Conservation (phyloP, 2,888 invertebrate genomes). For the Lagria hirta region DNA sequence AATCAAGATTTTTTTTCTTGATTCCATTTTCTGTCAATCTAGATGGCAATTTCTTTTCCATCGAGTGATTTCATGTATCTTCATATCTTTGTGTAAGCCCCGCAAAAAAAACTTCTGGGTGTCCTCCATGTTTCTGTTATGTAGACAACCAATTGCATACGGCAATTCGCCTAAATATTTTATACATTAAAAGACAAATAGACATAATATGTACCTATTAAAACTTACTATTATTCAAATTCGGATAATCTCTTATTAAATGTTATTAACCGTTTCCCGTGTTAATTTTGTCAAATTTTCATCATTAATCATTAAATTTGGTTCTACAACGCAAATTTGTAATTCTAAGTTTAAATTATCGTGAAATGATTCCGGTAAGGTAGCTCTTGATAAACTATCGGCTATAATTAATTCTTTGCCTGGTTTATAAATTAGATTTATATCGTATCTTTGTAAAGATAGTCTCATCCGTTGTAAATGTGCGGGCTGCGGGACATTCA, state of each 20-base stretch:
- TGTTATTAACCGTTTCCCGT: conserved; percentile 23
- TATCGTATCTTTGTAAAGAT: conserved; percentile 20
- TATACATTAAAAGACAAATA: conserved; percentile 1
- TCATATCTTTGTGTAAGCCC: neutral
- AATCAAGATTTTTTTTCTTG: neutral
- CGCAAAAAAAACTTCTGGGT: neutral
- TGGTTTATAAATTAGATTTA: conserved; percentile 21
- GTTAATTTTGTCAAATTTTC: conserved; percentile 21
- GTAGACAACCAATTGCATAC: neutral
- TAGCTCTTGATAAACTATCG: conserved; percentile 25
- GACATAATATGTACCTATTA: neutral
- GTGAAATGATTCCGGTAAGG: conserved; percentile 15
- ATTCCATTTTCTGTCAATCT: neutral
- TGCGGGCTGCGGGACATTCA: conserved; percentile 16
- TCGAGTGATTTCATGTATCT: neutral
- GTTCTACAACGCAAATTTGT: conserved; percentile 22
- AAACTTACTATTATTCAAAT: neutral
- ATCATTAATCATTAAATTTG: conserved; percentile 20
- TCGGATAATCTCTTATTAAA: conserved; percentile 1
- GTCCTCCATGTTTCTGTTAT: neutral
- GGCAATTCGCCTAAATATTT: neutral
- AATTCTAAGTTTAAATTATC: conserved; percentile 19
- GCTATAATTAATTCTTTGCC: conserved; percentile 26
- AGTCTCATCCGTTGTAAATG: conserved; percentile 22
- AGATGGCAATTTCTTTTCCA: neutral